Conservation (phyloP, 2,888 invertebrate genomes). For the Andricus quercusramuli region DNA sequence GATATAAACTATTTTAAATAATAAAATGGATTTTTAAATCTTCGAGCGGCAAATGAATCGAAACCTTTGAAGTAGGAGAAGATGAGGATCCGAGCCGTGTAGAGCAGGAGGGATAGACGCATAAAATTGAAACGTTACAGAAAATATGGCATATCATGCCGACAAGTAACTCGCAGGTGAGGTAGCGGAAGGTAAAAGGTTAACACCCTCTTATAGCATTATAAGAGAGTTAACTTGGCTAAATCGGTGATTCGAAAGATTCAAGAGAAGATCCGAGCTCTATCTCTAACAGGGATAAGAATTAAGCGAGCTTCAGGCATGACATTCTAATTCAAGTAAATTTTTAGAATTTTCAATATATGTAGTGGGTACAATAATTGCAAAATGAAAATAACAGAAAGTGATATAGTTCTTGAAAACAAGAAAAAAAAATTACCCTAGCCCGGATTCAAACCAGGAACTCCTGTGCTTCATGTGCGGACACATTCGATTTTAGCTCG, state of each 20-base stretch:
- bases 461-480: too few species aligned
- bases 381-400: too few species aligned
- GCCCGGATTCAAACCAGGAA: too few species aligned
- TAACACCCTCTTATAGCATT: slow-evolving; percentile 71
- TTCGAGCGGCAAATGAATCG: background rate
- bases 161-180: slow-evolving; percentile 66
- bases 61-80: slow-evolving; percentile 25
- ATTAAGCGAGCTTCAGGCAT: background rate
- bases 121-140: slow-evolving; percentile 63
- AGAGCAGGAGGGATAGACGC: slow-evolving; percentile 5
- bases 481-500: too few species aligned
- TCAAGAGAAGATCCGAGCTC: slow-evolving; percentile 53
- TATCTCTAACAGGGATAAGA: background rate
- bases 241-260: slow-evolving; percentile 64
- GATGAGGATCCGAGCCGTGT: slow-evolving; percentile 24
- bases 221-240: slow-evolving; percentile 65
- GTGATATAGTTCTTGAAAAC: too few species aligned
- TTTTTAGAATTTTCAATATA: too few species aligned
- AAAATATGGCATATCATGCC: slow-evolving; percentile 65
- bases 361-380: too few species aligned
- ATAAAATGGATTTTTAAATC: background rate
- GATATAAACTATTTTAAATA: background rate
- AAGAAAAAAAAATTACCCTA: too few species aligned
- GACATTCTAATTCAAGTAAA: background rate
- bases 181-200: slow-evolving; percentile 65